These are phyloP conservation scores for Setipinna tenuifilis DNA, from an alignment of 2,797 vertebrate genomes.

Conservation along the genomic window DNA sequence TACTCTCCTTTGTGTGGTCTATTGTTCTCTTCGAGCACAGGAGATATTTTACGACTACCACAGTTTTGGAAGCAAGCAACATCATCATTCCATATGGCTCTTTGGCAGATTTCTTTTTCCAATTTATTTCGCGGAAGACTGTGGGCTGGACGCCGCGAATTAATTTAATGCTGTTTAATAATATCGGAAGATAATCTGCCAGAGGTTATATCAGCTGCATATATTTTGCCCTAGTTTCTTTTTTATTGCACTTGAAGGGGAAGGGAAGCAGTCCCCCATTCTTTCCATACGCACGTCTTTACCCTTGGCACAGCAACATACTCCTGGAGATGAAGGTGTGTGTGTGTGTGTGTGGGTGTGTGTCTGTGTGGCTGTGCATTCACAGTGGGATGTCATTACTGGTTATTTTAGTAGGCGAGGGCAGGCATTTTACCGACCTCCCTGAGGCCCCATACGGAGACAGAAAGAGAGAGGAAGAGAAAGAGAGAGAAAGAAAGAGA, in stretches of 20 bases:
- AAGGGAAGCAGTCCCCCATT: background rate
- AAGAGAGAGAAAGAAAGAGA: background rate
- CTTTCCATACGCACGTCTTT: slow-evolving; percentile 3
- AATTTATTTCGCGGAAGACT: background rate
- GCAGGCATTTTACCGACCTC: slow-evolving; percentile 43
- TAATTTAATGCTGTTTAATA: background rate
- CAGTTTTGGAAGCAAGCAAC: slow-evolving; percentile 46
- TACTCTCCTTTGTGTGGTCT: slow-evolving; percentile 32
- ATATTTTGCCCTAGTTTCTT: slow-evolving; percentile 15
- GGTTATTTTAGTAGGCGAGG: slow-evolving; percentile 48
- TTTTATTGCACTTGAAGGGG: background rate
- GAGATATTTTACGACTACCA: slow-evolving; percentile 36
- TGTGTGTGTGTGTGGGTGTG: background rate
- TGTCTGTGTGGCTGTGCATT: slow-evolving; percentile 16
- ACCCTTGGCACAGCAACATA: slow-evolving; percentile 1
- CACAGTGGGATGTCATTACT: slow-evolving; percentile 36
- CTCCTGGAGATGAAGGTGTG: background rate
- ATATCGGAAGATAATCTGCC: slow-evolving; percentile 18
- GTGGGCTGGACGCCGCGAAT: background rate
- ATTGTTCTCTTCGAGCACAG: slow-evolving; percentile 49
- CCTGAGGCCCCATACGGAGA: slow-evolving; percentile 41
- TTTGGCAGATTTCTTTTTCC: slow-evolving; percentile 29
- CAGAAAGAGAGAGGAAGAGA: background rate
- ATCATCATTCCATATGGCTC: slow-evolving; percentile 45
- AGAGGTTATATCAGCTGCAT: slow-evolving; percentile 2